phyloP scores from a whole-genome alignment of 2,888 invertebrate genomes.

The Himalopsyche kuldschensis region DNA sequence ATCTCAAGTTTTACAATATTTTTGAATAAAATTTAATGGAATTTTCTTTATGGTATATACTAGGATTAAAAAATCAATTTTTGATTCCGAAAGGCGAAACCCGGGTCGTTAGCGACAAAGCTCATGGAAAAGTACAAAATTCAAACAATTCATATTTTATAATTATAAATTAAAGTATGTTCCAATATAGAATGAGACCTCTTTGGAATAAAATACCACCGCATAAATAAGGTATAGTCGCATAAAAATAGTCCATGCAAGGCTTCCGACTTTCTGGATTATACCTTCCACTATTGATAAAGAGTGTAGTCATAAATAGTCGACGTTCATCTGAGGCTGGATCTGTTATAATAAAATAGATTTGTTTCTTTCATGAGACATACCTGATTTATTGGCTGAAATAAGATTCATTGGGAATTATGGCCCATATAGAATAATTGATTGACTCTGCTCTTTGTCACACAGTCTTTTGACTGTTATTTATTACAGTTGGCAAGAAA shows the following conservation, averaged over 20 bases:
- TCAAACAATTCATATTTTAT: too few relatives aligned
- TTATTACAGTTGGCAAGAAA: background rate
- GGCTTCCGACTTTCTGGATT: background rate
- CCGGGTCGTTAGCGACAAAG: too few relatives aligned
- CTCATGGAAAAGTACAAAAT: too few relatives aligned
- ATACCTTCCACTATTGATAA: background rate
- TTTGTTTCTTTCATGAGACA: background rate
- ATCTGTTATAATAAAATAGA: background rate
- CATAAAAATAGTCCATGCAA: background rate
- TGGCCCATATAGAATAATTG: background rate
- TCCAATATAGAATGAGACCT: too few relatives aligned
- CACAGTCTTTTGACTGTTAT: background rate
- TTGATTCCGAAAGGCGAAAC: too few relatives aligned
- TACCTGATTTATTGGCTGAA: background rate
- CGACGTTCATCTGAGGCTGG: background rate
- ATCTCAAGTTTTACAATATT: too few relatives aligned
- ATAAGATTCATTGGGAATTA: background rate
- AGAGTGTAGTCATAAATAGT: background rate
- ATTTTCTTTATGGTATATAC: too few relatives aligned
- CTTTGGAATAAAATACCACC: too few relatives aligned
- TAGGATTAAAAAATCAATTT: too few relatives aligned
- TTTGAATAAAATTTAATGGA: too few relatives aligned
- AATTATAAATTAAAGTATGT: too few relatives aligned
- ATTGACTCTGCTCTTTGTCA: background rate
- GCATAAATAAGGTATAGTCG: too few relatives aligned